These are phyloP conservation scores for Oedothorax gibbosus DNA, from an alignment of 1,140 invertebrate genomes.

Conservation along the genomic window DNA sequence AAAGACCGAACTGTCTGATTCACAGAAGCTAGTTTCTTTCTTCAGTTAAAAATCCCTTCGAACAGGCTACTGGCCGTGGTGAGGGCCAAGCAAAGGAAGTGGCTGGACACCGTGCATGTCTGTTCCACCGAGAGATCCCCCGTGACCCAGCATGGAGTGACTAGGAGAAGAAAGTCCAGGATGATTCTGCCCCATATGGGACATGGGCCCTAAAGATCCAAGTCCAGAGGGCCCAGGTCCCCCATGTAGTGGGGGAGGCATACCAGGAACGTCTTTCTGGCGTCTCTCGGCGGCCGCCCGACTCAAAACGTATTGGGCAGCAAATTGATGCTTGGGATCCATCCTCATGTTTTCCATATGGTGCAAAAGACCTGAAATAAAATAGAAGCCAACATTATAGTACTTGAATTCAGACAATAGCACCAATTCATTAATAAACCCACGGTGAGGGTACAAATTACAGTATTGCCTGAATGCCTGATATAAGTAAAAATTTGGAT, in stretches of 20 bases:
- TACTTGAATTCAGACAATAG: no score
- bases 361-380: conserved; percentile 82
- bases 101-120: conserved; percentile 61
- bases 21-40: conserved; percentile 29
- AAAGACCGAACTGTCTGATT: conserved; percentile 36
- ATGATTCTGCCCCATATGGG: conserved; percentile 60
- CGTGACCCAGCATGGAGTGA: conserved; percentile 59
- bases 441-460: no score
- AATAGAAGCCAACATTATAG: neutral
- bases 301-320: conserved; percentile 91
- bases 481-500: no score
- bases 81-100: conserved; percentile 60
- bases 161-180: conserved; percentile 60
- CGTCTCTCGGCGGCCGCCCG: conserved; percentile 88
- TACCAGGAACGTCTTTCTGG: conserved; percentile 76
- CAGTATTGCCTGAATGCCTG: no score
- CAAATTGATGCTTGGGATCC: conserved; percentile 96
- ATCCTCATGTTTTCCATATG: conserved; percentile 97
- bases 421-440: no score
- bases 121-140: conserved; percentile 58
- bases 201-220: conserved; percentile 60
- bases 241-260: conserved; percentile 56
- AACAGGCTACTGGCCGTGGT: conserved; percentile 60
- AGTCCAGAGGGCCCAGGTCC: conserved; percentile 61
- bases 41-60: conserved; percentile 58